These are phyloP conservation scores for Pelagia noctiluca DNA, from an alignment of 30 jellyfish, hydroid and myxozoan species.

Conservation along the genomic window DNA sequence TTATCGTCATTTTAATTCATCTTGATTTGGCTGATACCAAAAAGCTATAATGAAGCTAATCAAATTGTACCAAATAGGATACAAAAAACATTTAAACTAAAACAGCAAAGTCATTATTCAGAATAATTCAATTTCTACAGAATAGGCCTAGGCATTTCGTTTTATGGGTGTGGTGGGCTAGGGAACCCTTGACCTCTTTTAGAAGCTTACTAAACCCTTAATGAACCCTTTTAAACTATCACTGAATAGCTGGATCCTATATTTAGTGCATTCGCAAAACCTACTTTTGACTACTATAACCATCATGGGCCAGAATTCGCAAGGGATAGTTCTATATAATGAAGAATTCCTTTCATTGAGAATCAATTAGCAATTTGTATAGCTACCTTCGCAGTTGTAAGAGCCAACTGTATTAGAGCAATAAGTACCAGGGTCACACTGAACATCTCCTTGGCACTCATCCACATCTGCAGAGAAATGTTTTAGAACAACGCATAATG, in stretches of 20 bases:
- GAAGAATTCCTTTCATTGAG: background rate
- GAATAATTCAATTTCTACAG: too few species aligned
- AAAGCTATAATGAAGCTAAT: too few species aligned
- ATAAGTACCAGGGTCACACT: constrained; percentile 78
- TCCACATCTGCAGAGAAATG: constrained; percentile 63
- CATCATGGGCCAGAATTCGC: background rate
- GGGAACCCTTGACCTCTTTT: background rate
- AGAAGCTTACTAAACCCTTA: background rate
- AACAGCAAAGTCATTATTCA: too few species aligned
- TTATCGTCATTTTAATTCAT: too few species aligned
- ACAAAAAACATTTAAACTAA: too few species aligned
- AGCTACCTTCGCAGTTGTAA: constrained; percentile 75
- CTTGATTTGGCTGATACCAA: too few species aligned
- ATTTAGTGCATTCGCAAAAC: background rate
- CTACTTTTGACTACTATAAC: too few species aligned
- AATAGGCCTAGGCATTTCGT: too few species aligned
- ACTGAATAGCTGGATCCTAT: too few species aligned
- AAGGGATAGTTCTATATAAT: background rate
- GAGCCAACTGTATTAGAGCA: constrained; percentile 89
- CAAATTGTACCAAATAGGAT: too few species aligned
- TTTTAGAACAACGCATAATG: background rate
- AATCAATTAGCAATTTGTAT: background rate
- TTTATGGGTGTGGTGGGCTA: too few species aligned
- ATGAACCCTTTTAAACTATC: background rate
- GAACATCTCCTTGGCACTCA: constrained; percentile 69